These are phyloP conservation scores for Aspidapion aeneum DNA, from an alignment of 2,888 invertebrate genomes.

Conservation along the genomic window DNA sequence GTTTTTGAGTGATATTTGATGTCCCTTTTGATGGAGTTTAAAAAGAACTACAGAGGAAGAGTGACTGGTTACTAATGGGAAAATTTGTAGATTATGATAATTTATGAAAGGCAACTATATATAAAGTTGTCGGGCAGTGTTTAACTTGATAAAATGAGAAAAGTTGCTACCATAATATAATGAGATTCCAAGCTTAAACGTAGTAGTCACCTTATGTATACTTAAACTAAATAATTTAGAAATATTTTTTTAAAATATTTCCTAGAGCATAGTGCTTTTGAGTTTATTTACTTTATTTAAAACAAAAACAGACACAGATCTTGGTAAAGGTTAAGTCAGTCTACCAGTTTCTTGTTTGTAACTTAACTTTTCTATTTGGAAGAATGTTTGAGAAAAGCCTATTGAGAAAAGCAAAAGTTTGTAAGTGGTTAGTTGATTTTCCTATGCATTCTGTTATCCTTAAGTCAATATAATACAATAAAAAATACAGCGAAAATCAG, in stretches of 20 bases:
- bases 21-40: no score
- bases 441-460: constrained; percentile 5
- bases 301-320: not conserved
- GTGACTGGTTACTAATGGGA: no score
- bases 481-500: constrained; percentile 32
- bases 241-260: not conserved
- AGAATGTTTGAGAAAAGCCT: no score
- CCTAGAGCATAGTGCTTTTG: not conserved
- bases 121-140: constrained; percentile 31
- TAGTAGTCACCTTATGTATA: not conserved
- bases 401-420: no score
- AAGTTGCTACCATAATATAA: not conserved
- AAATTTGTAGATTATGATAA: no score
- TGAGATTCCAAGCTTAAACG: not conserved
- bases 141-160: constrained; percentile 21
- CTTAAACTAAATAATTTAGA: constrained; percentile 1
- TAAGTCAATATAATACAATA: constrained; percentile 32
- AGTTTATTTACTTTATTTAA: not conserved
- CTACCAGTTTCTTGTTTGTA: not conserved
- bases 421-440: not conserved
- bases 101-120: no score
- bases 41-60: no score
- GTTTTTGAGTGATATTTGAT: no score
- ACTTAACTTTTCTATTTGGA: no score
- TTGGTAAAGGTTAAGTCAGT: not conserved